Conservation (phyloP, 2,113 vertebrate genomes). For the Microcebus jonahi region DNA sequence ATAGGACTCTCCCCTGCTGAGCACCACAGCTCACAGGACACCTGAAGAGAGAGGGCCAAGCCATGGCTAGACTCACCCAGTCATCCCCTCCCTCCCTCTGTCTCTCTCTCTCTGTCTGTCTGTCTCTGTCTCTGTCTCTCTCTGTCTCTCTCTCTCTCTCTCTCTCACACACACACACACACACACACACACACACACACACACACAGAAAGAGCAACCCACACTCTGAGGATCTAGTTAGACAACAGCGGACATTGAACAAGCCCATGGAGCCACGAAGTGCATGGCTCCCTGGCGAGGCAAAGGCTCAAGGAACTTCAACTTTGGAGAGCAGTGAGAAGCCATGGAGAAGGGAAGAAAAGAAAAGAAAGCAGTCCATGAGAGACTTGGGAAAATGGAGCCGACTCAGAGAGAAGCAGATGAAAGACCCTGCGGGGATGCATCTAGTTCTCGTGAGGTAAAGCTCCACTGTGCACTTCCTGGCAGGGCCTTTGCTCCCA, state of each 20-base stretch:
- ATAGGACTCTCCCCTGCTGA: background rate
- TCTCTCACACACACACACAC: too few species aligned
- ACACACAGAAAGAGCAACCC: background rate
- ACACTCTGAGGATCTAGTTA: background rate
- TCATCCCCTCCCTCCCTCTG: background rate
- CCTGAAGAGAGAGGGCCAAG: background rate
- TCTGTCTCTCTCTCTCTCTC: too few species aligned
- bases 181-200: too few species aligned
- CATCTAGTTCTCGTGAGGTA: background rate
- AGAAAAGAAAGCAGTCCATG: background rate
- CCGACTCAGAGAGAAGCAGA: background rate
- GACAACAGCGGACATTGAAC: background rate
- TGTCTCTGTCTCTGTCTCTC: too few species aligned
- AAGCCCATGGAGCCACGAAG: background rate
- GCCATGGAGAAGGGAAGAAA: background rate
- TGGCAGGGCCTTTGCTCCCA: background rate
- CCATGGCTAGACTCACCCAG: background rate
- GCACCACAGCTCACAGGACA: background rate
- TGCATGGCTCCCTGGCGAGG: background rate
- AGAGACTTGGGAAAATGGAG: background rate
- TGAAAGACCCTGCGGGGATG: background rate
- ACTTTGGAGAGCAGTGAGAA: background rate
- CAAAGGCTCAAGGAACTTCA: background rate
- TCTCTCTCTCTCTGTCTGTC: background rate
- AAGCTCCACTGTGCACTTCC: background rate